Evolutionary conservation across 2,113 vertebrate genomes (phyloP), one percentile per base, ranked within the genome.

Genomic region (Myrmecophaga tridactyla): DNA sequence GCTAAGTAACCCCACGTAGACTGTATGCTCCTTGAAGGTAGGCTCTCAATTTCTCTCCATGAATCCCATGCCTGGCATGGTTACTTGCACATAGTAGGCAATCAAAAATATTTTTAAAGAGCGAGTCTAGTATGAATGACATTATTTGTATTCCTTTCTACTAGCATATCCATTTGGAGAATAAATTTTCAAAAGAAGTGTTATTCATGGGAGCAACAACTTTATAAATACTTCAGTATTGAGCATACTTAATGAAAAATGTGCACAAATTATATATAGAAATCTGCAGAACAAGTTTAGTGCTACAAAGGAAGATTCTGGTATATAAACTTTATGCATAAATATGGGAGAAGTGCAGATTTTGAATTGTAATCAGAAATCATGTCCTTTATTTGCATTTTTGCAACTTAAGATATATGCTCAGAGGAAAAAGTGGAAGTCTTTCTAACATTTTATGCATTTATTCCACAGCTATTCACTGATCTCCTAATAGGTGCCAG

Each of bases 341-440:
- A 81, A 82, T 14, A 85, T 77, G 46, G 36, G 6, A 72, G 11
- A 10, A 93, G 43, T 39, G 90, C 14, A 81, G 36, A 6, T 6
- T 18, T 86, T 72, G 65, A 85, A 95, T 23, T 92, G 23, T 21
- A 92, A 65, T 87, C 43, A 93, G 60, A 96, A 89, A 85, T n/a
- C 3, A 67, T 12, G n/a, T 14, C 27, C 81, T 94, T 81, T 90
- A 88, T 78, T 95, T 92, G n/a, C 39, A 31, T 81, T 21, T n/a
- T 90, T 92, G 29, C 62, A 89, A 77, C 43, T 94, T 72, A 94
- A 82, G 14, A 13, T 92, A n/a, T 13, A 23, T 48, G 1, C 29
- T 56, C 15, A 67, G 29, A 48, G 41, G 41, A 86, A 90, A 95
- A 88, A 73, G 21, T 67, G 39, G 14, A 76, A 77, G 0, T 8